These are phyloP conservation scores for Syrphus vitripennis DNA, from an alignment of 2,888 invertebrate genomes.

Conservation along the genomic window DNA sequence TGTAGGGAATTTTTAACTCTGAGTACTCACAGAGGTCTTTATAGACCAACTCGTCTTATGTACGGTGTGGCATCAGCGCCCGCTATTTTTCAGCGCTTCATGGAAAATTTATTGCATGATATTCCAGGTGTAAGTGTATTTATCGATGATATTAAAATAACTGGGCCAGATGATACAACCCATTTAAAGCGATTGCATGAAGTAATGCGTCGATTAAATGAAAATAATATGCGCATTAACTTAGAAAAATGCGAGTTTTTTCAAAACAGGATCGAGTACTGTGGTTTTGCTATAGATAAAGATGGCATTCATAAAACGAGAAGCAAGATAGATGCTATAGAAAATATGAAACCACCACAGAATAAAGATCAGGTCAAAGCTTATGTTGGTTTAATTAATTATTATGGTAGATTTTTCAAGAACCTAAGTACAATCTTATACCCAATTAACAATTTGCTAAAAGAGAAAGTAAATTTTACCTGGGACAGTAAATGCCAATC, in stretches of 20 bases:
- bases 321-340: constrained; percentile 2
- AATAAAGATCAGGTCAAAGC: background rate
- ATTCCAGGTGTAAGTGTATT: constrained; percentile 73
- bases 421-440: no score
- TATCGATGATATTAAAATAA: constrained; percentile 38
- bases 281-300: constrained; percentile 1
- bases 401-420: background rate
- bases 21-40: constrained; percentile 76
- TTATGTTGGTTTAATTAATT: background rate
- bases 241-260: background rate
- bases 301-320: background rate
- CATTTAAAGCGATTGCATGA: background rate
- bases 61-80: constrained; percentile 76
- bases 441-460: background rate
- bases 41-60: constrained; percentile 73
- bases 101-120: constrained; percentile 73
- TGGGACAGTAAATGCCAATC: no score
- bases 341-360: background rate
- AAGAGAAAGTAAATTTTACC: background rate
- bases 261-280: background rate
- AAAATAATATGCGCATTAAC: background rate
- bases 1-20: constrained; percentile 74
- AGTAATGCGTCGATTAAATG: background rate
- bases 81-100: constrained; percentile 74
- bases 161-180: background rate